Conservation (phyloP, 2,113 vertebrate species). For the Prietella phreatophila region DNA sequence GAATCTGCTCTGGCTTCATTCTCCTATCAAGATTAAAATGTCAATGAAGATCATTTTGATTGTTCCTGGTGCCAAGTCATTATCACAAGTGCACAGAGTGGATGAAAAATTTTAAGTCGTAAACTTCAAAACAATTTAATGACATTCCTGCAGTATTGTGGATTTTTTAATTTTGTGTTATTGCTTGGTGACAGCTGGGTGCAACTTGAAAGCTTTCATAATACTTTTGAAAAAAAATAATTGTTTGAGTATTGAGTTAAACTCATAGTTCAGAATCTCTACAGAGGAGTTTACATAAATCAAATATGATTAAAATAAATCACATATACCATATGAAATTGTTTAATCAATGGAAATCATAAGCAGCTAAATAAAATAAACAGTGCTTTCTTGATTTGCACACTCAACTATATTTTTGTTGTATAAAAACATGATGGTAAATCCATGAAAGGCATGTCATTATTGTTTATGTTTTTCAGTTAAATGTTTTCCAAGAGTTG, state of each 20-base stretch:
- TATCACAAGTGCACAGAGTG: conserved; percentile 24
- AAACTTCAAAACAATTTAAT: conserved; percentile 36
- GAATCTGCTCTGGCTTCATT: conserved; percentile 41
- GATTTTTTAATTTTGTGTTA: neutral
- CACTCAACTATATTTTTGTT: neutral
- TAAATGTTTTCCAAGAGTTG: neutral
- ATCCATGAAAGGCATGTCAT: neutral
- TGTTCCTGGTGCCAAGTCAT: conserved; percentile 28
- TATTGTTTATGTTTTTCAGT: neutral
- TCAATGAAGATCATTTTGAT: conserved; percentile 41
- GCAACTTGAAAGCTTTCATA: conserved; percentile 1
- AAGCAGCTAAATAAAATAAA: neutral
- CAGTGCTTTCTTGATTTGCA: neutral
- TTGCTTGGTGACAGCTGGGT: neutral
- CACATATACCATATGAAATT: neutral
- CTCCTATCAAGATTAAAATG: conserved; percentile 51
- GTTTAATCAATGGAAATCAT: neutral
- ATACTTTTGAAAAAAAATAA: neutral
- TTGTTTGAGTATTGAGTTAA: neutral
- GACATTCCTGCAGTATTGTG: neutral
- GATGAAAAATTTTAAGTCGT: conserved; percentile 16
- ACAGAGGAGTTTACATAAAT: neutral
- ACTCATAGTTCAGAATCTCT: neutral
- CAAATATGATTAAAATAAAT: neutral
- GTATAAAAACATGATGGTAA: neutral